Evolutionary conservation across 2,797 vertebrate species (phyloP), one percentile per base, ranked within the genome.

Genomic region (Chaunax sp.): DNA sequence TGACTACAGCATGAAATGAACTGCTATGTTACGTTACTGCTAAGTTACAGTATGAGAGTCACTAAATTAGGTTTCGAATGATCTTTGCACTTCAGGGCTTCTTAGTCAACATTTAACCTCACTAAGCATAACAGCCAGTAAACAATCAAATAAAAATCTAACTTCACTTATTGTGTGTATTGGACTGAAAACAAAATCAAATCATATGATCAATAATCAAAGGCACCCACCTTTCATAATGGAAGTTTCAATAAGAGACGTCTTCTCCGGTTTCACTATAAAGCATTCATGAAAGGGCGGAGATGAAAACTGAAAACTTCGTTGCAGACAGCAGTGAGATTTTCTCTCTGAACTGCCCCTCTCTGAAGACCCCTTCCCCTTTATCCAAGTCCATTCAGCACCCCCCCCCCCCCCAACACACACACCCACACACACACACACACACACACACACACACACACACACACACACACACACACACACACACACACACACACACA

Each of bases 221-320:
- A 59, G 3, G 16, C 52, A 90, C 93, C 92, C 72, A 94, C 93
- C 92, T 92, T 87, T 89, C 89, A 91, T 92, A 9, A 38, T 70
- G 69, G 72, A 45, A 66, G 66, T 52, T 47, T 62, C 70, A 62
- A 49, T 77, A 67, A 58, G 61, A 63, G 58, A 69, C 70, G 66
- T 73, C 84, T 74, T 75, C 68, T 69, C 64, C 72, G 25, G 70
- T 58, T 73, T 87, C 67, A 89, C 85, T 82, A 72, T 86, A 68
- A 85, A 89, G 86, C 75, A 75, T 53, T 56, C 78, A 77, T 75
- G 52, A 55, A 89, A 79, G 88, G 82, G 84, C 63, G 77, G 79
- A 81, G 78, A 88, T 81, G 52, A 74, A 67, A 80, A 78, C 45
- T 83, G 69, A 72, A 86, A 86, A 83, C 77, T 87, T 71, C 69